phyloP scores from a whole-genome alignment of 2,113 vertebrate genomes.

The Turnix velox region DNA sequence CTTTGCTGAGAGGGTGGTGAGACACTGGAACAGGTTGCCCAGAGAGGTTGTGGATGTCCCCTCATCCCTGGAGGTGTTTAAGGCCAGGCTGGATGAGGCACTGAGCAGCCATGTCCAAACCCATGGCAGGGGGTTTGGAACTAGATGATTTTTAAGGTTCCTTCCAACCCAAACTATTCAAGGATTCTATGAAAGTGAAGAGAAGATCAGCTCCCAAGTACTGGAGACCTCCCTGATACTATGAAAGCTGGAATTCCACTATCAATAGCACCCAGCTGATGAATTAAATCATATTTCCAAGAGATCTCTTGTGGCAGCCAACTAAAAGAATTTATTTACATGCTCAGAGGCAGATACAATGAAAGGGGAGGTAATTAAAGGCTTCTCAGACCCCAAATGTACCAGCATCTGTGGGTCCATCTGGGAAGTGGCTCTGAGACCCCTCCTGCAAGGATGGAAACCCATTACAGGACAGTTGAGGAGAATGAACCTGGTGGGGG shows the following conservation, averaged over 20 bases:
- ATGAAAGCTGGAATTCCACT: background rate
- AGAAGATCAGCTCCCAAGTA: background rate
- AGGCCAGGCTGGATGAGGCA: too few species aligned
- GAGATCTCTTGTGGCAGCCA: background rate
- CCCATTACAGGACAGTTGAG: background rate
- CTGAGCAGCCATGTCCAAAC: too few species aligned
- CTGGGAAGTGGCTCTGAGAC: background rate
- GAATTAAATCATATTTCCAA: background rate
- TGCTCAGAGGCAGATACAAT: background rate
- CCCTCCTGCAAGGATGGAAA: background rate
- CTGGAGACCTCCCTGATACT: background rate
- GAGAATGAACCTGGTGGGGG: background rate
- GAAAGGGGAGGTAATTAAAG: slow-evolving; percentile 23
- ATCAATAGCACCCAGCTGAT: background rate
- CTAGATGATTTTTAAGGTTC: too few species aligned
- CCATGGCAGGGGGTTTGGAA: too few species aligned
- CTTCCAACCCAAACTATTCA: too few species aligned
- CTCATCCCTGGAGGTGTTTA: too few species aligned
- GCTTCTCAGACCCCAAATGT: background rate
- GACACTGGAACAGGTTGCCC: too few species aligned
- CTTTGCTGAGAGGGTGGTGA: too few species aligned
- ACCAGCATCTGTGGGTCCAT: background rate
- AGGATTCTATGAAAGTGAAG: background rate
- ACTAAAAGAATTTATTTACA: background rate
- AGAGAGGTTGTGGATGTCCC: too few species aligned